phyloP scores from a whole-genome alignment of 2,888 invertebrate species.

The Cephus pulcher region DNA sequence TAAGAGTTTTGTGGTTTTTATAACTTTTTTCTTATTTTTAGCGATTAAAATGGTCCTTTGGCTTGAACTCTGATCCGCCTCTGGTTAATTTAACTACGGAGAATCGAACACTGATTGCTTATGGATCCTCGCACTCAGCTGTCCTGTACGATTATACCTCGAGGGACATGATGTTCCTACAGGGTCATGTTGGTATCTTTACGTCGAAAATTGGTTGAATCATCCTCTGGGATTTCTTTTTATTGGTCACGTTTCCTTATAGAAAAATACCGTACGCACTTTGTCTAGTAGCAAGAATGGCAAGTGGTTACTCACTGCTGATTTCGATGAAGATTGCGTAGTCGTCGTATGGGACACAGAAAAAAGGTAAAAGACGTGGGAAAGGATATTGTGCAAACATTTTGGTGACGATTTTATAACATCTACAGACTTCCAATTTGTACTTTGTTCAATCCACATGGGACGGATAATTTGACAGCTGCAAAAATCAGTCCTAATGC shows the following conservation, averaged over 20 bases:
- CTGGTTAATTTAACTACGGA: conserved; percentile 72
- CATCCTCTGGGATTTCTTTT: neutral
- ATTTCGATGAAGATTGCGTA: conserved; percentile 70
- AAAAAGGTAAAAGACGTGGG: conserved; percentile 47
- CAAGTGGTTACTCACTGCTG: conserved; percentile 73
- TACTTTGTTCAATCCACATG: conserved; percentile 71
- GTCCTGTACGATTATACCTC: conserved; percentile 75
- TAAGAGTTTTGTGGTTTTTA: neutral
- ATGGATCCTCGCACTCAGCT: conserved; percentile 74
- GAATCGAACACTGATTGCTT: conserved; percentile 70
- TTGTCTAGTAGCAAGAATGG: conserved; percentile 69
- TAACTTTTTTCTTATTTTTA: conserved; percentile 45
- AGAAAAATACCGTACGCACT: conserved; percentile 70
- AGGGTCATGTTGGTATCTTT: conserved; percentile 74
- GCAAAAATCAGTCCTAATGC: conserved; percentile 71
- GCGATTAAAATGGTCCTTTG: conserved; percentile 75
- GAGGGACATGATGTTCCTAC: conserved; percentile 72
- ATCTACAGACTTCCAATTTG: conserved; percentile 67
- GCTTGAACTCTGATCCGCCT: conserved; percentile 72
- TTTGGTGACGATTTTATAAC: conserved; percentile 2
- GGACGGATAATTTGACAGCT: conserved; percentile 59
- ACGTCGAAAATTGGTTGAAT: neutral
- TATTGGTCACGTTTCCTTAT: conserved; percentile 31
- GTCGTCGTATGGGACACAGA: conserved; percentile 72
- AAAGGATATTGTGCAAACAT: neutral